phyloP scores from a whole-genome alignment of 2,797 vertebrate species.

The Peromyscus attwateri region DNA sequence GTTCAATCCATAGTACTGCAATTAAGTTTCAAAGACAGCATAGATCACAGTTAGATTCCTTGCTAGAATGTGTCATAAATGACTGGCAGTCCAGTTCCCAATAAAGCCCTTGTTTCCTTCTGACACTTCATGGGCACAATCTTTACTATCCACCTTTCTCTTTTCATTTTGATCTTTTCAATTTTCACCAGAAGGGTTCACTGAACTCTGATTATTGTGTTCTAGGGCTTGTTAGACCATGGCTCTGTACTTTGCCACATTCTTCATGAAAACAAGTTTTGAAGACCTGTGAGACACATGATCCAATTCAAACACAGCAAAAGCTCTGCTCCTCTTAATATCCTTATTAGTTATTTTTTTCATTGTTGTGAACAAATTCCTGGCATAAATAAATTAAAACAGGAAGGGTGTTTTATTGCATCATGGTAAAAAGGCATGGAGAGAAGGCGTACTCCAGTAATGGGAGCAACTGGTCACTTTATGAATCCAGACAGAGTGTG shows the following conservation, averaged over 20 bases:
- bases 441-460: not conserved
- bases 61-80: not conserved
- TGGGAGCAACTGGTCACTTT: not conserved
- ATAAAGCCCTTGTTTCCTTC: not conserved
- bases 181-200: not conserved
- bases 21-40: not conserved
- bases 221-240: not conserved
- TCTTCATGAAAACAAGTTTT: not conserved
- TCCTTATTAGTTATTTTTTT: not conserved
- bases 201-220: not conserved
- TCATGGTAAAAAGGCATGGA: not conserved
- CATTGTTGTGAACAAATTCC: not conserved
- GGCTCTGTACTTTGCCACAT: not conserved
- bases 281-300: not conserved
- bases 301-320: not conserved
- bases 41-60: not conserved
- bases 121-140: not conserved
- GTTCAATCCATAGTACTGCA: not conserved
- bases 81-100: not conserved
- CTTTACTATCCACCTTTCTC: not conserved
- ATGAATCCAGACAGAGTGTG: not conserved
- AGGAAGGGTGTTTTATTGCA: not conserved
- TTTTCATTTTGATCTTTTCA: not conserved
- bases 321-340: not conserved
- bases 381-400: not conserved